Evolutionary conservation across 1,140 invertebrate genomes (phyloP).

Genomic region (Capitella teleta): DNA sequence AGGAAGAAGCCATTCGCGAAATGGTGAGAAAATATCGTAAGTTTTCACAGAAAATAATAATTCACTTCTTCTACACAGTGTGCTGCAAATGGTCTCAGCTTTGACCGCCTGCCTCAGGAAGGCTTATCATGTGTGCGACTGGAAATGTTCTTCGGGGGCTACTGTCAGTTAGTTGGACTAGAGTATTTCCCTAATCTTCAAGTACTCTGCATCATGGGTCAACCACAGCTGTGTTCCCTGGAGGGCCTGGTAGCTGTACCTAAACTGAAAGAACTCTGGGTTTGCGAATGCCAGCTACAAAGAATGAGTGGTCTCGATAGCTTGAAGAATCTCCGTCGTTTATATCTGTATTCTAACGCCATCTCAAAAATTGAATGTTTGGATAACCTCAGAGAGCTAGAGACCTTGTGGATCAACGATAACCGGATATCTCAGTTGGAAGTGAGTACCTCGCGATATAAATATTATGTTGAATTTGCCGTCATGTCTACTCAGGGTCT

Average conservation of each 20-base stretch:
- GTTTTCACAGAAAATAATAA: no score
- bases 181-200: slow-evolving; percentile 33
- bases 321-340: slow-evolving; percentile 18
- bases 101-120: slow-evolving; percentile 19
- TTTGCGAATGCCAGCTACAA: slow-evolving; percentile 34
- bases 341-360: slow-evolving; percentile 35
- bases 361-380: slow-evolving; percentile 32
- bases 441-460: slow-evolving; percentile 16
- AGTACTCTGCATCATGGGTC: no score
- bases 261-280: slow-evolving; percentile 32
- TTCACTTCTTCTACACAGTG: slow-evolving; percentile 22
- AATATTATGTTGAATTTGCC: not conserved
- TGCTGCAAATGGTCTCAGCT: slow-evolving; percentile 31
- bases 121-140: slow-evolving; percentile 15
- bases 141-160: slow-evolving; percentile 39
- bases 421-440: slow-evolving; percentile 32
- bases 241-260: slow-evolving; percentile 19
- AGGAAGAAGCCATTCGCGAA: no score
- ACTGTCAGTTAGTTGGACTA: slow-evolving; percentile 23
- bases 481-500: slow-evolving; percentile 24
- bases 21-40: no score
- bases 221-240: no score
- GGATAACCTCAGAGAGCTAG: slow-evolving; percentile 20
- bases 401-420: slow-evolving; percentile 31
- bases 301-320: slow-evolving; percentile 30